A percentile compares a stretch with the other conserved stretches of the same genome.
Evolutionary conservation across 2,797 vertebrate species (phyloP).

Genomic region (Labeo calbasu): DNA sequence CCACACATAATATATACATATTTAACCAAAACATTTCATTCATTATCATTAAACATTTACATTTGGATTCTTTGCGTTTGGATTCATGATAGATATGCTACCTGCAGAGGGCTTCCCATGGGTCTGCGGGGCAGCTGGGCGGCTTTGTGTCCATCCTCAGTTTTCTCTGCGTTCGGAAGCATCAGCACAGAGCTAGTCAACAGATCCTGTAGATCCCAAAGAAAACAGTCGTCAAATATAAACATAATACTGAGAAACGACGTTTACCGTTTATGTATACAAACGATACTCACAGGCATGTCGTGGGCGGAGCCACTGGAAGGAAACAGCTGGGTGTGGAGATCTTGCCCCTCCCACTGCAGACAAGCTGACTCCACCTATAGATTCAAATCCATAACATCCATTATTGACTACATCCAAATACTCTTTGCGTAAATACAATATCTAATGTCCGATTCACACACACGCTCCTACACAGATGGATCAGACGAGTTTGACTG

Average conservation of each 20-base stretch:
- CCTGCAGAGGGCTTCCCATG: slow-evolving; percentile 79
- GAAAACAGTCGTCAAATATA: slow-evolving; percentile 36
- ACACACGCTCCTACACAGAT: background rate
- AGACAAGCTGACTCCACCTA: slow-evolving; percentile 92
- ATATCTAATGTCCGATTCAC: background rate
- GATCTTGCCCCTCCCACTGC: slow-evolving; percentile 90
- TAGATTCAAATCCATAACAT: slow-evolving; percentile 46
- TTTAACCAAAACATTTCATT: background rate
- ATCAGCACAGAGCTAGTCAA: slow-evolving; percentile 92
- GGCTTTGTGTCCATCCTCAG: slow-evolving; percentile 85
- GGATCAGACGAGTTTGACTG: slow-evolving; percentile 27
- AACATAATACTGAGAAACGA: background rate
- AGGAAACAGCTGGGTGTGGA: slow-evolving; percentile 90
- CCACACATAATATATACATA: background rate
- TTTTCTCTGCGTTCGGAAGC: slow-evolving; percentile 82
- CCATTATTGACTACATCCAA: slow-evolving; percentile 35
- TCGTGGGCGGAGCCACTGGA: slow-evolving; percentile 82
- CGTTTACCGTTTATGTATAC: background rate
- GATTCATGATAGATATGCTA: slow-evolving; percentile 52
- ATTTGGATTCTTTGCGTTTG: background rate
- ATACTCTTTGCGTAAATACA: background rate
- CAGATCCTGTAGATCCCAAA: slow-evolving; percentile 80
- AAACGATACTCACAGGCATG: slow-evolving; percentile 83
- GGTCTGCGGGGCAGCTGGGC: slow-evolving; percentile 83
- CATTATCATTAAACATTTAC: background rate